Percentiles rank a stretch among this genome's conserved stretches.
Evolutionary conservation across 2,888 invertebrate species (phyloP).

Genomic region (Tetropium fuscum): DNA sequence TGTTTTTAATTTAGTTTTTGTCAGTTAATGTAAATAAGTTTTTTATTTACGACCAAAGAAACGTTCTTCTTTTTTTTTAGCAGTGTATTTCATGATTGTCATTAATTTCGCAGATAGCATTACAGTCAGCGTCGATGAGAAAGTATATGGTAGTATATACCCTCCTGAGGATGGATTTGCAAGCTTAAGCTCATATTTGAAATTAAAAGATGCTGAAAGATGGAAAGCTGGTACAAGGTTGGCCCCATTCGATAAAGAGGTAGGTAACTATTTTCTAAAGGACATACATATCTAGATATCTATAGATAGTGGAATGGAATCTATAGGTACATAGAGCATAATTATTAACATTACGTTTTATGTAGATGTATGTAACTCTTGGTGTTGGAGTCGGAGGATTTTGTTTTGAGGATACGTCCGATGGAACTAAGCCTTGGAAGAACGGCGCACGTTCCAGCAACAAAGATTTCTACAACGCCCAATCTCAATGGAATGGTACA

Average conservation of each 20-base stretch:
- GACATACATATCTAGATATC: no score
- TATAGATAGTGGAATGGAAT: no score
- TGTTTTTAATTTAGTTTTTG: no score
- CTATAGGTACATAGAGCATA: background rate
- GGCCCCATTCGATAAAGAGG: slow-evolving; percentile 83
- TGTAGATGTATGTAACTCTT: slow-evolving; percentile 79
- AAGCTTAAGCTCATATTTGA: slow-evolving; percentile 47
- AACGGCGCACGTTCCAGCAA: slow-evolving; percentile 76
- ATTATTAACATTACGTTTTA: background rate
- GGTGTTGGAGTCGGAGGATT: slow-evolving; percentile 85
- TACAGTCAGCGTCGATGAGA: slow-evolving; percentile 68
- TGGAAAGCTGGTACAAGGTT: slow-evolving; percentile 72
- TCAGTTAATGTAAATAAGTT: no score
- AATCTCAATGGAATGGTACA: slow-evolving; percentile 71
- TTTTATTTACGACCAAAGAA: no score
- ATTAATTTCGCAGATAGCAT: slow-evolving; percentile 65
- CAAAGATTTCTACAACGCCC: slow-evolving; percentile 75
- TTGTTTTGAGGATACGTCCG: slow-evolving; percentile 73
- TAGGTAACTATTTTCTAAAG: no score
- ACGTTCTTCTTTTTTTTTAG: no score
- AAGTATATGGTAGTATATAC: slow-evolving; percentile 65
- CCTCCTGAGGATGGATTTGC: slow-evolving; percentile 62
- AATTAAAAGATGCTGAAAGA: slow-evolving; percentile 62
- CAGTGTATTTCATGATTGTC: no score
- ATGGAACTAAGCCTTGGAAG: slow-evolving; percentile 78